Evolutionary conservation across 2,113 vertebrate species (phyloP), one percentile per base, ranked within the genome.

Genomic region (Pseudopipra pipra): DNA sequence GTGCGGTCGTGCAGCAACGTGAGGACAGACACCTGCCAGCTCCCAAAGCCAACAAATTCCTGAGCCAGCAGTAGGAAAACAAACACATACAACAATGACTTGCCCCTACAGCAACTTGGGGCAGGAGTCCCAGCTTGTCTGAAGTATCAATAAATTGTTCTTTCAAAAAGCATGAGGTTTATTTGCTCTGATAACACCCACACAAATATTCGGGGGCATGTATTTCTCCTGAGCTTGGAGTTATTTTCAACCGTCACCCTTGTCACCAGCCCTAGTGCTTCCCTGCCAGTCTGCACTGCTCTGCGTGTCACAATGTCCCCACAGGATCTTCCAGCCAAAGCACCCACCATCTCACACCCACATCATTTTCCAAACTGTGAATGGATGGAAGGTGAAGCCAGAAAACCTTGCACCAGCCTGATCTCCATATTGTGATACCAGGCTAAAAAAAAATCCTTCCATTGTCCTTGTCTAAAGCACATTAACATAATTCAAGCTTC

Each of bases 121-220:
- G 62, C 80, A 82, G 92, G 70, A 84, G 93, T 95, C 83, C 79
- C 20, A 30, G 85, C 95, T 84, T 96, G 82, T 55, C 95, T 90
- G 78, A 86, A 68, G 30, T 76, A 89, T 97, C 96, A 90, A 91
- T 96, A 97, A 77, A 76, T 95, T 91, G 87, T 71, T 89, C 73
- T 74, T 89, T 7, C 2, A 49, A 33, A 92, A 80, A 93, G 65
- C 44, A 39, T 37, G 79, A 78, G 79, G 61, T 94, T 92, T 87
- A 91, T 92, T 89, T 62, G 12, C 88, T 87, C 91, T 52, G 71
- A 90, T 61, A 87, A 75, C 71, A 41, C 71, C 52, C n/a, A 5
- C 72, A 39, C 90, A 92, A 92, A 82, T 77, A 91, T 54, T 72
- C 0, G 0, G 35, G 89, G 58, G 23, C 52, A 35, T 0, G 3